phyloP scores from a whole-genome alignment of 2,113 vertebrate species.

The Psammodynastes pulverulentus region DNA sequence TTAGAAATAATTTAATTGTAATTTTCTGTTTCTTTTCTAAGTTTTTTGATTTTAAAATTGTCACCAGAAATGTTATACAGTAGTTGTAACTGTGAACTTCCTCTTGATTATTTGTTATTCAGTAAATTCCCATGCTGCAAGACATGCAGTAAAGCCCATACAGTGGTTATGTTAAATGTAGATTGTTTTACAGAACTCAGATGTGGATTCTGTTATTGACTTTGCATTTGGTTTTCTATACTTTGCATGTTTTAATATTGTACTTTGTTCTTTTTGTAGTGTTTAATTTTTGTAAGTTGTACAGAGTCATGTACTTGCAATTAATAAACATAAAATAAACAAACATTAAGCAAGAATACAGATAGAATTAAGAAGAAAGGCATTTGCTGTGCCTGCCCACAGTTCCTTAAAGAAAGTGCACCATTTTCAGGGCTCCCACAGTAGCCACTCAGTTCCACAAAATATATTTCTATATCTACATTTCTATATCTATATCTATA shows the following conservation, averaged over 20 bases:
- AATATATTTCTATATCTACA: not conserved
- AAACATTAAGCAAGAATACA: not conserved
- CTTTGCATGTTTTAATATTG: not conserved
- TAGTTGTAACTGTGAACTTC: not conserved
- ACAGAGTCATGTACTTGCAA: not conserved
- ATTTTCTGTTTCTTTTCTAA: not conserved
- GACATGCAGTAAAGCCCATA: not conserved
- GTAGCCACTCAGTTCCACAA: not conserved
- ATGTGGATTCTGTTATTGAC: not conserved
- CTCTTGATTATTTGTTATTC: not conserved
- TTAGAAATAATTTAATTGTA: not conserved
- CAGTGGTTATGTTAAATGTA: not conserved
- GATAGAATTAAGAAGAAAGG: not conserved
- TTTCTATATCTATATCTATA: no score
- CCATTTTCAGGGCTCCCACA: not conserved
- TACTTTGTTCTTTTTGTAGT: not conserved
- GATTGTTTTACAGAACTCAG: not conserved
- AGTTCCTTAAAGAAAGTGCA: not conserved
- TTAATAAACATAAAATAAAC: not conserved
- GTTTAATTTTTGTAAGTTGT: not conserved
- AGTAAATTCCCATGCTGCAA: not conserved
- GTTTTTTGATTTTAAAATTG: not conserved
- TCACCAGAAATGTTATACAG: not conserved
- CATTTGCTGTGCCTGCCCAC: not conserved
- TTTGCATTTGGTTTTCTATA: not conserved